phyloP scores from a whole-genome alignment of 2,888 invertebrate genomes.

The Magallana nippona region DNA sequence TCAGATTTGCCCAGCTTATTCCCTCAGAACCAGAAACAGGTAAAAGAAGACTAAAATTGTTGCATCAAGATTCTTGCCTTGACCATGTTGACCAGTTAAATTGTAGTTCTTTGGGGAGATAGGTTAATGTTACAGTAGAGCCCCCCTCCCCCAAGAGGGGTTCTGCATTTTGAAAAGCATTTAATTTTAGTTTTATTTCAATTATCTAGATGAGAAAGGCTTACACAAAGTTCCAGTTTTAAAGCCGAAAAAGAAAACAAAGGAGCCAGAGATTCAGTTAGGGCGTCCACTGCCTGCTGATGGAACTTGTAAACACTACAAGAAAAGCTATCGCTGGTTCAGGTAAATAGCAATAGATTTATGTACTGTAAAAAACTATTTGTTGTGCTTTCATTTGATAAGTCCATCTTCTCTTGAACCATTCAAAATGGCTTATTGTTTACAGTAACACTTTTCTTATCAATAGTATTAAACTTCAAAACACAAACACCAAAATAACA shows the following conservation, averaged over 20 bases:
- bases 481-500: no score
- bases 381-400: no score
- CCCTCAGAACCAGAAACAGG: slow-evolving; percentile 61
- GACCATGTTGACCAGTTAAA: no score
- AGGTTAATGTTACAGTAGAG: not conserved
- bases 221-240: slow-evolving; percentile 58
- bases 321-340: slow-evolving; percentile 81
- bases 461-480: no score
- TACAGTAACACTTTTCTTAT: no score
- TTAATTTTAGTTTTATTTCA: not conserved
- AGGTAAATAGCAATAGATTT: slow-evolving; percentile 69
- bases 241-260: slow-evolving; percentile 62
- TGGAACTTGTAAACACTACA: slow-evolving; percentile 81
- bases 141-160: not conserved
- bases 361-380: no score
- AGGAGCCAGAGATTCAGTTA: slow-evolving; percentile 79
- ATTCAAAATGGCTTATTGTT: no score
- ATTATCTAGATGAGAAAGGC: slow-evolving; percentile 51
- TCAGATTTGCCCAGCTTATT: slow-evolving; percentile 66
- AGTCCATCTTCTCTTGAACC: no score
- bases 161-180: slow-evolving; percentile 4
- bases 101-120: no score
- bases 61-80: not conserved
- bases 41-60: slow-evolving; percentile 42
- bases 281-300: slow-evolving; percentile 80